A percentile compares a stretch with the other conserved stretches of the same genome.
phyloP scores from a whole-genome alignment of 2,113 vertebrate species.

The Antechinus flavipes region DNA sequence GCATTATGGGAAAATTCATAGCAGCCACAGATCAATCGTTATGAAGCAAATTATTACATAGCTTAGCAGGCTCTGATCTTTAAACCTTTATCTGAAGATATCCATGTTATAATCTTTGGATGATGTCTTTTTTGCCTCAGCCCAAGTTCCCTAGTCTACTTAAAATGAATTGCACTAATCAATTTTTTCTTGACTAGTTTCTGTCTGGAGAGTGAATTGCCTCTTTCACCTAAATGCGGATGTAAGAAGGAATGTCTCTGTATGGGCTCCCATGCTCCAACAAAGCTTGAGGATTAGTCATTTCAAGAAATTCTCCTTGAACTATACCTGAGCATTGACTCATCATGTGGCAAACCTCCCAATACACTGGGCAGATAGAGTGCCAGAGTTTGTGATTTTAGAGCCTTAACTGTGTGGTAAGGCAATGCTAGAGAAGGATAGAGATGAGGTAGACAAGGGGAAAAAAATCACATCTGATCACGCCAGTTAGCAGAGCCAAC shows the following conservation, averaged over 20 bases:
- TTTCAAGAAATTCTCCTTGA: not conserved
- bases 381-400: not conserved
- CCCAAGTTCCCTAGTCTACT: not conserved
- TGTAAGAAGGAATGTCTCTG: not conserved
- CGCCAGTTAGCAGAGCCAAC: not conserved
- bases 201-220: not conserved
- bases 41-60: not conserved
- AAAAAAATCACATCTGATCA: not conserved
- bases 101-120: not conserved
- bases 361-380: not conserved
- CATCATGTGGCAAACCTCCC: not conserved
- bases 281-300: not conserved
- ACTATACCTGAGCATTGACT: not conserved
- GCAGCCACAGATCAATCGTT: not conserved
- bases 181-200: not conserved
- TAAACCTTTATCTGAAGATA: not conserved
- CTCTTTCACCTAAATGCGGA: not conserved
- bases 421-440: not conserved
- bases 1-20: not conserved
- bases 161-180: not conserved
- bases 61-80: not conserved
- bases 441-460: not conserved
- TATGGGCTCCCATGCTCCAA: not conserved
- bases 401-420: not conserved
- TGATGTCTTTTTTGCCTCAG: not conserved